Base-by-base conservation (phyloP, 2,888 invertebrate species). In the Philonicus albiceps region DNA sequence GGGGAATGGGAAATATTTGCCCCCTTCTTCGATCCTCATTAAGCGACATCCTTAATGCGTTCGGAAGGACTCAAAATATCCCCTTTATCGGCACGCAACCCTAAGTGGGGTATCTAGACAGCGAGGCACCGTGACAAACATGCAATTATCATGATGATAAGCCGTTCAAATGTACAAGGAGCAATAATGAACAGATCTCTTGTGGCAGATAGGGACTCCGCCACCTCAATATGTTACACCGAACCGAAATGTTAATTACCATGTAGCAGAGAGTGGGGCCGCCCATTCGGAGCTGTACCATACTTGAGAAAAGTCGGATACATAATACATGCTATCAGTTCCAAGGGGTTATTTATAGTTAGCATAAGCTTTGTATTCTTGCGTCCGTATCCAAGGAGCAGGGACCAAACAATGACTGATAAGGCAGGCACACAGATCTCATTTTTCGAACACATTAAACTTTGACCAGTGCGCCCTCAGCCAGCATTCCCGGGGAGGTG, bases 111-210 rank as follows among this genome's bases (percentile, higher is more conserved):
- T 64, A 83, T 37, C 31, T 83, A 83, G 64, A 64, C 22, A 64
- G 34, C 73, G 40, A n/a, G n/a, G 73, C 43, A 43, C 73, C 64
- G 64, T 84, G 73, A 84, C 64, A 84, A 84, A 84, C 84, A 73
- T 64, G 84, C 84, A 84, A 73, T 84, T 73, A 84, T 84, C 84
- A 84, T 84, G 84, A 84, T 84, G 84, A 84, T 84, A 84, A 84
- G 55, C 84, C 84, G 73, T 84, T 84, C 84, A 73, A 84, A 84
- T 83, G 81, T 83, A 83, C 81, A 84, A 73, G 73, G 27, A 34
- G 43, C 84, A 84, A 84, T 84, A 84, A 84, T 73, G 64, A 73
- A 43, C 72, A 84, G 72, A 84, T 84, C 72, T 72, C 30, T 72
- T 43, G 84, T 40, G 27, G 43, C 43, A 73, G 72, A 73, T 84